These are phyloP conservation scores for Tetranychus piercei DNA, from an alignment of 2,888 invertebrate genomes.

Conservation along the genomic window DNA sequence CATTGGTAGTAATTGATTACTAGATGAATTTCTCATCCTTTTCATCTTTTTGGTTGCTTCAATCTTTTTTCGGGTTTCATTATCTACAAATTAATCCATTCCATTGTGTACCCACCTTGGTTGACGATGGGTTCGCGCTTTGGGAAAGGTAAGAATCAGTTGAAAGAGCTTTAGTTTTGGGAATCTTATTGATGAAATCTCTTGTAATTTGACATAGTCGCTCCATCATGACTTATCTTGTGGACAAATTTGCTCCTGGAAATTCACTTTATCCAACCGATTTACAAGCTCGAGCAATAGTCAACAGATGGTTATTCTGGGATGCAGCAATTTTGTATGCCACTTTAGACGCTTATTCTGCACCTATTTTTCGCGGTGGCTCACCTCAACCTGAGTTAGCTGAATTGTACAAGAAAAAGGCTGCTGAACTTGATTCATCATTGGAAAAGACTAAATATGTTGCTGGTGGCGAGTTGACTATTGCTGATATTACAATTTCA, in stretches of 20 bases:
- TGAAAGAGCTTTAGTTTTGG: not conserved
- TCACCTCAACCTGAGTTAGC: no score
- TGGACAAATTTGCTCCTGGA: not conserved
- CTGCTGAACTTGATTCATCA: no score
- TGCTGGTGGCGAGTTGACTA: not conserved
- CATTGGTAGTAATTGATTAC: not conserved
- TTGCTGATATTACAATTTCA: not conserved
- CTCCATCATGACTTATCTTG: conserved; percentile 8
- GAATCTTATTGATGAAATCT: not conserved
- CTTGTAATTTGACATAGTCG: not conserved
- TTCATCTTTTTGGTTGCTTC: not conserved
- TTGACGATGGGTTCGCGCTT: conserved; percentile 6
- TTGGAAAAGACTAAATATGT: not conserved
- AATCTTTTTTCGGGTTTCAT: not conserved
- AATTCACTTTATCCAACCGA: conserved; percentile 2
- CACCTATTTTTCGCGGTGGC: no score
- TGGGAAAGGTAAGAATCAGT: conserved; percentile 9
- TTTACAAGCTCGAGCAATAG: not conserved
- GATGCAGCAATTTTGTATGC: conserved; percentile 7
- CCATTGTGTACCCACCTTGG: not conserved
- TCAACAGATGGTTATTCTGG: not conserved
- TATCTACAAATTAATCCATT: not conserved
- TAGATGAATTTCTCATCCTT: no score
- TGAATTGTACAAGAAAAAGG: no score
- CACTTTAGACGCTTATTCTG: no score